Evolutionary conservation across 2,888 invertebrate genomes (phyloP), one percentile per base, ranked within the genome.

Genomic region (Platycheirus rosarum): DNA sequence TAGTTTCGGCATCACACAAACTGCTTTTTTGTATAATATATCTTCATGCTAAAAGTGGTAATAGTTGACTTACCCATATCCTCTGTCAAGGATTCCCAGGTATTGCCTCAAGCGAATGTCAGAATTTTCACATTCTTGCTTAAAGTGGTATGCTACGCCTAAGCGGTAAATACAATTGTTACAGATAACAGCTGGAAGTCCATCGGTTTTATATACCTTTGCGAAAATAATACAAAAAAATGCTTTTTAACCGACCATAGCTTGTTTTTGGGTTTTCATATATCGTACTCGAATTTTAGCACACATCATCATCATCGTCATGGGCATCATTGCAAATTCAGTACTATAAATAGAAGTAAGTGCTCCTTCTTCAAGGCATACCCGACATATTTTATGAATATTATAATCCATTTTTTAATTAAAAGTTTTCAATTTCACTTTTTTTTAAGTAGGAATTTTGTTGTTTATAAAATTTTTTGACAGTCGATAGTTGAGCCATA

Each of bases 141-240:
- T 93, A 79, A 93, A 93, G 85, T 93, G 93, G 86, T 93, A 93
- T 0, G 93, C 93, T 26, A 93, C 92, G 4, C 93, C 93, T 20
- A 93, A 86, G 62, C 93, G 92, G 80, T 93, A 93, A 6, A 93
- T 91, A 85, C 93, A 93, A 85, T 93, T 93, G 82, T 93, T 93
- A 84, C 93, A 93, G 85, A 93, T 92, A 71, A 92, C 92, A 29
- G 93, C 91, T 0, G 93, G 93, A 37, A 93, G 85, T 2, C 93
- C 93, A 89, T 93, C 93, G 77, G 91, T 91, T 89, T 91, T 92
- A 90, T 93, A 89, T 2, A 92, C 91, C 88, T 87, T 71, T 18
- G 32, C n/a, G n/a, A n/a, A 44, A 62, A 18, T 26, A 13, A 14
- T 42, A 20, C 1, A 48, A 44, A 18, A 14, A 8, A 18, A 1